Evolutionary conservation across 2,888 invertebrate genomes (phyloP).

Genomic region (Pyrocoelia pectoralis): DNA sequence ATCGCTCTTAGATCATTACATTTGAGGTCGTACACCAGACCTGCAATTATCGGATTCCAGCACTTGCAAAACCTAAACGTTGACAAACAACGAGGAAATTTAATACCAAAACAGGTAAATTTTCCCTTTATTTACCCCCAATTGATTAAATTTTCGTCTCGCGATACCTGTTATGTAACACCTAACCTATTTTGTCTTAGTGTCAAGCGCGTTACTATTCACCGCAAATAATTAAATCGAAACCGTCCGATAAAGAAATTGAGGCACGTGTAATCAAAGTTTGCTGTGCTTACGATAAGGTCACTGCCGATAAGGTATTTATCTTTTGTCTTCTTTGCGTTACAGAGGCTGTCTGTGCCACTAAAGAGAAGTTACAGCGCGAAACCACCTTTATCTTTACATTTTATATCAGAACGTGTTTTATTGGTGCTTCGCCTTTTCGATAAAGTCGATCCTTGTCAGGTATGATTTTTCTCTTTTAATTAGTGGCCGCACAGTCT

Average conservation of each 20-base stretch:
- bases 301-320: conserved; percentile 83
- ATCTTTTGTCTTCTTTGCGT: conserved; percentile 52
- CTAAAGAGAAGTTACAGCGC: conserved; percentile 76
- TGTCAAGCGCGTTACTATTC: conserved; percentile 50
- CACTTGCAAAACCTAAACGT: not conserved
- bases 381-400: conserved; percentile 80
- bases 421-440: conserved; percentile 95
- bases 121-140: no score
- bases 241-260: conserved; percentile 71
- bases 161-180: conserved; percentile 26
- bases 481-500: conserved; percentile 45
- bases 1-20: not conserved
- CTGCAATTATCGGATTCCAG: conserved; percentile 4
- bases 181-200: conserved; percentile 37
- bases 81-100: not conserved
- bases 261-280: conserved; percentile 86
- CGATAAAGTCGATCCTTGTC: conserved; percentile 94
- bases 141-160: not conserved
- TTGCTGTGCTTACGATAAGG: conserved; percentile 88
- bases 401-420: conserved; percentile 87
- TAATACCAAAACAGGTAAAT: conserved; percentile 3
- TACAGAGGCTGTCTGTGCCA: conserved; percentile 72
- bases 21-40: not conserved
- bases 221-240: conserved; percentile 58
- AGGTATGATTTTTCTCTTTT: conserved; percentile 73